Conservation (phyloP, 2,888 invertebrate genomes). For the Sinopyrophorus schimmeli region DNA sequence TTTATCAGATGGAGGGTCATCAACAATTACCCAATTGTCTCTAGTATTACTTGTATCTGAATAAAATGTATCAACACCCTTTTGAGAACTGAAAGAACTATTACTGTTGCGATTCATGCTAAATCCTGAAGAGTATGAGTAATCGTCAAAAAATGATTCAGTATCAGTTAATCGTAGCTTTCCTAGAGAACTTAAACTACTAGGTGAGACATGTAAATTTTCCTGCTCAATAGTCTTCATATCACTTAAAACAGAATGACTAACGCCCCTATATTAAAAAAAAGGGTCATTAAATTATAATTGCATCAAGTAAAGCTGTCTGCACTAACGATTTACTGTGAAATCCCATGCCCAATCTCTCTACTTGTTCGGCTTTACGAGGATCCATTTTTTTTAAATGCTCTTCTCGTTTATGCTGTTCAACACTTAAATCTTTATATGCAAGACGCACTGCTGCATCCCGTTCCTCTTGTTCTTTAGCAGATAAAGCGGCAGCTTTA, state of each 20-base stretch:
- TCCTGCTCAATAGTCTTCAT: conserved; percentile 93
- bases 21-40: conserved; percentile 56
- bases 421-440: conserved; percentile 73
- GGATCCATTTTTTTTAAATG: conserved; percentile 75
- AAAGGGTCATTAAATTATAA: conserved; percentile 31
- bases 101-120: conserved; percentile 62
- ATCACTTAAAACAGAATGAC: conserved; percentile 86
- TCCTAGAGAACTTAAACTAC: conserved; percentile 53
- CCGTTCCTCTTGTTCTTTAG: conserved; percentile 70
- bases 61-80: conserved; percentile 40
- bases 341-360: conserved; percentile 93
- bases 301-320: conserved; percentile 1
- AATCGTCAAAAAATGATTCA: conserved; percentile 61
- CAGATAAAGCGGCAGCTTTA: conserved; percentile 53
- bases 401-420: conserved; percentile 72
- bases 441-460: conserved; percentile 72
- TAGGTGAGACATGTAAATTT: conserved; percentile 56
- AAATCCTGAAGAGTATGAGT: conserved; percentile 59
- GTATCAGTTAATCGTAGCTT: conserved; percentile 49
- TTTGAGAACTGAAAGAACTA: conserved; percentile 36
- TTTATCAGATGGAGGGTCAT: conserved; percentile 45
- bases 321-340: conserved; percentile 58
- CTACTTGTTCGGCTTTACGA: conserved; percentile 83
- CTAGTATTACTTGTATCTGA: conserved; percentile 40
- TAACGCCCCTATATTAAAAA: conserved; percentile 68